These are phyloP conservation scores for Raja brachyura DNA, from an alignment of 2,113 vertebrate genomes.

Conservation along the genomic window DNA sequence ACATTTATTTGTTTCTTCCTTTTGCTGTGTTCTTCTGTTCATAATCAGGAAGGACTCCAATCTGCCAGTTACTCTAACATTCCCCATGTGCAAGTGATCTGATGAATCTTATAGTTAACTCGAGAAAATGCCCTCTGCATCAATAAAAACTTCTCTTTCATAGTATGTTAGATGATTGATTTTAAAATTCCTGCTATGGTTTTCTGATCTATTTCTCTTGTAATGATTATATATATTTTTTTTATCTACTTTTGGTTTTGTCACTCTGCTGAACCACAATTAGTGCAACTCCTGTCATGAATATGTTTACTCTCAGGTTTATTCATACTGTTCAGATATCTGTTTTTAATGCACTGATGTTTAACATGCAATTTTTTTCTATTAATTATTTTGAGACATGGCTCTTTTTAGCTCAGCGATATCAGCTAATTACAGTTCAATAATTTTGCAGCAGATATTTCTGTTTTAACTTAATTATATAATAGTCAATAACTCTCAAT, in stretches of 20 bases:
- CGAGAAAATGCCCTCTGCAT: background rate
- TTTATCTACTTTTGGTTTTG: background rate
- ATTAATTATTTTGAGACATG: background rate
- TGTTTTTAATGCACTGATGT: background rate
- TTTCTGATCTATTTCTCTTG: background rate
- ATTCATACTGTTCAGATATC: background rate
- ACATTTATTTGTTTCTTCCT: background rate
- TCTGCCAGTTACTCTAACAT: background rate
- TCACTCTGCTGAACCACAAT: background rate
- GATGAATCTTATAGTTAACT: too few relatives aligned
- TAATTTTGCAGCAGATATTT: background rate
- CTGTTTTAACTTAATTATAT: background rate
- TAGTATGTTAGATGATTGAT: background rate
- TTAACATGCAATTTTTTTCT: background rate
- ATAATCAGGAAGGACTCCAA: background rate
- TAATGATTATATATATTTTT: background rate
- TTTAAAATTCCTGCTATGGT: background rate
- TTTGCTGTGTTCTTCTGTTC: background rate
- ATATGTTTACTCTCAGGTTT: background rate
- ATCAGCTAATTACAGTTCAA: background rate
- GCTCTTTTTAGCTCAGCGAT: background rate
- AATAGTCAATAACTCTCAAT: background rate
- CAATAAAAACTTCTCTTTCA: background rate
- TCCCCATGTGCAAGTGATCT: background rate
- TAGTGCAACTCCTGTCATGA: background rate